These are phyloP conservation scores for Anarhynchus alexandrinus DNA, from an alignment of 2,113 vertebrate genomes.

Conservation along the genomic window DNA sequence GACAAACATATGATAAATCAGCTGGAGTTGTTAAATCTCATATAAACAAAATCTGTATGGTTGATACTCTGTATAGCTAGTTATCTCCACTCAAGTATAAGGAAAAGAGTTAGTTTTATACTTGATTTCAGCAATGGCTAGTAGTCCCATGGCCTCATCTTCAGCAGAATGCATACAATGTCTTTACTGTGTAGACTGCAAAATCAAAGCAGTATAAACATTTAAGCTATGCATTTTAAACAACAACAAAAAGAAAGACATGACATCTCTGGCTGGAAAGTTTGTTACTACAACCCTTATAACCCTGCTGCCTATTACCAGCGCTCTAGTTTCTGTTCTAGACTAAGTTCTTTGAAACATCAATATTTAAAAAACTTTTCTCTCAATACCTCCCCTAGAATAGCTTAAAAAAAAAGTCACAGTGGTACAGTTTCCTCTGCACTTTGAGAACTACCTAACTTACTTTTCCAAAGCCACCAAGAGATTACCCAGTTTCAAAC, in stretches of 20 bases:
- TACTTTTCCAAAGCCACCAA: not conserved
- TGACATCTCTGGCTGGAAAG: not conserved
- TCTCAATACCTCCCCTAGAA: not conserved
- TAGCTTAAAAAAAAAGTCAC: not conserved
- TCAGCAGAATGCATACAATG: not conserved
- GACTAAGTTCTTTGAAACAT: not conserved
- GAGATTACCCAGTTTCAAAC: not conserved
- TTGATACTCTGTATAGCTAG: not conserved
- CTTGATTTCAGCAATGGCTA: not conserved
- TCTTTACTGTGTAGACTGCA: not conserved
- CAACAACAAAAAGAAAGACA: not conserved
- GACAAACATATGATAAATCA: conserved; percentile 2
- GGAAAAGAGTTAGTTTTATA: not conserved
- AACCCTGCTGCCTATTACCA: not conserved
- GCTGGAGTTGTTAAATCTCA: not conserved
- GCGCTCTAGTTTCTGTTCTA: not conserved
- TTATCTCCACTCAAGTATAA: not conserved
- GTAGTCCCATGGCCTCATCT: not conserved
- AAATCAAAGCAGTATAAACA: not conserved
- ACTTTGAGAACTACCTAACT: not conserved
- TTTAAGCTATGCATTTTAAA: not conserved
- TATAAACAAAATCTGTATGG: not conserved
- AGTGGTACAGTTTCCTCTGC: not conserved
- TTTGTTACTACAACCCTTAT: not conserved
- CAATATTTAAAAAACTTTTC: not conserved